These are phyloP conservation scores for Oryzaephilus surinamensis DNA, from an alignment of 1,140 invertebrate species.

Conservation along the genomic window DNA sequence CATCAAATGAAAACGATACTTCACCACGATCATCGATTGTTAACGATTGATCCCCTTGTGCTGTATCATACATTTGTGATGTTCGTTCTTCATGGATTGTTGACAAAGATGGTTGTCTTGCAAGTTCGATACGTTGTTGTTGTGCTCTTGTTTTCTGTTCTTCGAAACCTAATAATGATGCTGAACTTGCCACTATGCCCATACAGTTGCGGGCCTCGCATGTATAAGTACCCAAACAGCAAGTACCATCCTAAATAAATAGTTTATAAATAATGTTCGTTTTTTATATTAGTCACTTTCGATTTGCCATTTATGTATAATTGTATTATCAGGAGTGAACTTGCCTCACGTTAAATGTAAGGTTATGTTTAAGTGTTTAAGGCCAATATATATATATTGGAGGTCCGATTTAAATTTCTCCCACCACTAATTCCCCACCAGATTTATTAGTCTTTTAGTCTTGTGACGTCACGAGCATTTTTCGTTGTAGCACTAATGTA, in stretches of 20 bases:
- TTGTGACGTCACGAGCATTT: too few species aligned
- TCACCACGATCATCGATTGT: constrained; percentile 71
- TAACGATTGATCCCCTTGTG: constrained; percentile 58
- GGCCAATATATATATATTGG: too few species aligned
- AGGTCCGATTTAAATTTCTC: too few species aligned
- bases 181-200: constrained; percentile 79
- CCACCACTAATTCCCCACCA: too few species aligned
- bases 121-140: constrained; percentile 42
- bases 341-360: too few species aligned
- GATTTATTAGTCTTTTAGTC: too few species aligned
- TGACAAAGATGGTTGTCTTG: constrained; percentile 68
- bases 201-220: constrained; percentile 90
- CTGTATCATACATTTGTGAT: constrained; percentile 75
- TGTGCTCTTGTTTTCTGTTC: constrained; percentile 48
- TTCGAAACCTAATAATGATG: constrained; percentile 78
- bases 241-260: constrained; percentile 60
- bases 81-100: constrained; percentile 85
- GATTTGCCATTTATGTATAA: too few species aligned
- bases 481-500: too few species aligned
- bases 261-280: constrained; percentile 1
- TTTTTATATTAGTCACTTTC: not conserved
- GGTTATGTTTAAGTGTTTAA: too few species aligned
- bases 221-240: constrained; percentile 84
- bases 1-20: constrained; percentile 81
- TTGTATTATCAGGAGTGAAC: too few species aligned